These are phyloP conservation scores for Aptenodytes patagonicus DNA, from an alignment of 2,113 vertebrate species.

Conservation along the genomic window DNA sequence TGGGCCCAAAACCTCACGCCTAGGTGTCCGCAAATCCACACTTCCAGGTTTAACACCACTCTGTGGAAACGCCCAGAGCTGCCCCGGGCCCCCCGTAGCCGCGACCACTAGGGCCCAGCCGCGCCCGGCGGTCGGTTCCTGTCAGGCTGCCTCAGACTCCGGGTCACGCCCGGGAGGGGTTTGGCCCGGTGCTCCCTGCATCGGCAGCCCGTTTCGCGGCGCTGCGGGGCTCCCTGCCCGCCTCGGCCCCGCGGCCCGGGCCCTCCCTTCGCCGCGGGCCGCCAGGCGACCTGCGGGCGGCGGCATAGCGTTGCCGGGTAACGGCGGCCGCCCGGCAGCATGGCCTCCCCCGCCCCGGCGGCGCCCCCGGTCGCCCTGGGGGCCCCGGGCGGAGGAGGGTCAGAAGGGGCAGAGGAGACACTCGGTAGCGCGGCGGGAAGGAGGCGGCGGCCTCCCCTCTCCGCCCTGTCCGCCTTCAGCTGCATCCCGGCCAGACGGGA, in stretches of 20 bases:
- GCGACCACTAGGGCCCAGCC: neutral
- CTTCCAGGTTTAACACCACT: no score
- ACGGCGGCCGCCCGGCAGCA: neutral
- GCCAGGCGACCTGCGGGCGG: neutral
- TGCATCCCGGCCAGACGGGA: constrained; percentile 39
- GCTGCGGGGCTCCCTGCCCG: neutral
- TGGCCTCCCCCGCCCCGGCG: neutral
- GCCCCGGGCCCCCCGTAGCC: fast-evolving
- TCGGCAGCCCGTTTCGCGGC: no score
- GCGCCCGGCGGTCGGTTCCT: fast-evolving
- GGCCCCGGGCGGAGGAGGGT: fast-evolving
- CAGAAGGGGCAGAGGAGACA: neutral
- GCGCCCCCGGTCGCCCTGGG: fast-evolving
- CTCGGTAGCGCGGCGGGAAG: neutral
- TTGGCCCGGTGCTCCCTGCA: no score
- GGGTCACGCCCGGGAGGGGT: no score
- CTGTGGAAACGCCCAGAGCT: no score
- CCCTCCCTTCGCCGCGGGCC: neutral
- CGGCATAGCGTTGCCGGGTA: neutral
- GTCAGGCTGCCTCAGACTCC: no score
- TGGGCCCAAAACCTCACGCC: fast-evolving
- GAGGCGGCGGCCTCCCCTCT: neutral
- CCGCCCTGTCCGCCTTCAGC: constrained; percentile 53
- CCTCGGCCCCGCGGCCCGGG: no score
- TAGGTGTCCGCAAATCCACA: fast-evolving